Evolutionary conservation across 2,888 invertebrate genomes (phyloP).

Genomic region (Stenodema calcarata): DNA sequence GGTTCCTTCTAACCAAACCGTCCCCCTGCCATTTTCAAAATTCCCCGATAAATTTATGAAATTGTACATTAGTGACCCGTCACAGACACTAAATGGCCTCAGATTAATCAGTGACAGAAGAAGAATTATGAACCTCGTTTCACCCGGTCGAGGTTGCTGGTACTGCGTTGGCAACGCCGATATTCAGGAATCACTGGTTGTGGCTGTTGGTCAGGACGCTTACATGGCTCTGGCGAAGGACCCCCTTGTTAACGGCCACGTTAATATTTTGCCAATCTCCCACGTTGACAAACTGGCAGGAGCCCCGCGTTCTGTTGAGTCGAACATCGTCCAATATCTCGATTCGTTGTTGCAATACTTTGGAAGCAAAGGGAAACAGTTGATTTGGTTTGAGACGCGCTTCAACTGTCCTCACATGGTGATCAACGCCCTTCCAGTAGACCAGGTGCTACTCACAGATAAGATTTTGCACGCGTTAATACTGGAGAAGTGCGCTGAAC

Average conservation of each 20-base stretch:
- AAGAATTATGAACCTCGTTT: not conserved
- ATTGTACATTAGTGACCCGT: not conserved
- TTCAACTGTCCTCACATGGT: conserved; percentile 93
- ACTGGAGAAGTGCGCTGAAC: too few species aligned
- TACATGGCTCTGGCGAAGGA: conserved; percentile 94
- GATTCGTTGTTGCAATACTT: conserved; percentile 65
- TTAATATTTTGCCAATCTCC: conserved; percentile 86
- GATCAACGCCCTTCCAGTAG: conserved; percentile 62
- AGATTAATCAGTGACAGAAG: not conserved
- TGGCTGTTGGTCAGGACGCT: conserved; percentile 83
- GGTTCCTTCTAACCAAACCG: conserved; percentile 61
- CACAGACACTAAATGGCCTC: not conserved
- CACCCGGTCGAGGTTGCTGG: conserved; percentile 73
- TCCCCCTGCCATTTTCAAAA: not conserved
- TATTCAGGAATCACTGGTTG: conserved; percentile 94
- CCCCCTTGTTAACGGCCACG: conserved; percentile 80
- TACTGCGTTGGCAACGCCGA: conserved; percentile 94
- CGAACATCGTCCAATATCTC: conserved; percentile 78
- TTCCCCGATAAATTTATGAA: not conserved
- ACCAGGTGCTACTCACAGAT: not conserved
- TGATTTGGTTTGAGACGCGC: conserved; percentile 89
- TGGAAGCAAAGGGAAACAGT: conserved; percentile 71
- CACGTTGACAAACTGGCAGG: conserved; percentile 80
- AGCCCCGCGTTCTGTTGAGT: conserved; percentile 74
- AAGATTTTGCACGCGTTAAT: not conserved